These are phyloP conservation scores for Apogon hyalosoma DNA, from an alignment of 2,797 vertebrate genomes.

Conservation along the genomic window DNA sequence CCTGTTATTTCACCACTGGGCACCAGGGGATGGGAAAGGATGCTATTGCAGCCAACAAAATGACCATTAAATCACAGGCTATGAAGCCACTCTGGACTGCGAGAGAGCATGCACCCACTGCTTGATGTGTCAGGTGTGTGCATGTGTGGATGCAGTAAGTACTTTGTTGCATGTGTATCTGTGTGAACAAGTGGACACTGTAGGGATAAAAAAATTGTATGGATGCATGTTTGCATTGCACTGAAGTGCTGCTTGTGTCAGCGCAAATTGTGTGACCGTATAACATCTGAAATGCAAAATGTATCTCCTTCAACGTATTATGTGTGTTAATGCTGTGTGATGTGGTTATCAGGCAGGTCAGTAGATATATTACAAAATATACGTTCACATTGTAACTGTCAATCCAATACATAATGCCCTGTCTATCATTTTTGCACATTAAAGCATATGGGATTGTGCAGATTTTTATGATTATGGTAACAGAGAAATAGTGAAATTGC, in stretches of 20 bases:
- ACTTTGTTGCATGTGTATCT: slow-evolving; percentile 1
- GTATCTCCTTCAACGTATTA: slow-evolving; percentile 7
- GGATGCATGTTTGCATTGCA: background rate
- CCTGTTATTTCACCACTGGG: slow-evolving; percentile 75
- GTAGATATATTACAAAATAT: slow-evolving; percentile 15
- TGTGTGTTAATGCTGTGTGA: slow-evolving; percentile 9
- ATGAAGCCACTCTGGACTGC: slow-evolving; percentile 67
- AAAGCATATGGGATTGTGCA: slow-evolving; percentile 7
- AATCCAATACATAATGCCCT: slow-evolving; percentile 20
- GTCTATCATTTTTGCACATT: background rate
- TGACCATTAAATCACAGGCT: slow-evolving; percentile 77
- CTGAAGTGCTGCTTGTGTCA: slow-evolving; percentile 12
- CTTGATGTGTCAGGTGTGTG: slow-evolving; percentile 40
- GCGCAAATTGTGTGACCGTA: slow-evolving; percentile 23
- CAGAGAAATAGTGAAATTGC: no score
- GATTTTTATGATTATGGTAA: background rate
- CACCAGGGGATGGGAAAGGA: slow-evolving; percentile 64
- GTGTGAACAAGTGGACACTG: slow-evolving; percentile 28
- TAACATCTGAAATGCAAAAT: slow-evolving; percentile 53
- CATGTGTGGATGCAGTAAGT: slow-evolving; percentile 11
- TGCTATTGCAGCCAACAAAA: slow-evolving; percentile 70
- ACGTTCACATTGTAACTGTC: slow-evolving; percentile 15
- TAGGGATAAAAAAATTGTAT: slow-evolving; percentile 10
- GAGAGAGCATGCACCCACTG: slow-evolving; percentile 49
- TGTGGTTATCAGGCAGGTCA: slow-evolving; percentile 4